Evolutionary conservation across 2,797 vertebrate genomes (phyloP).

Genomic region (Platyrinchus mystaceus): DNA sequence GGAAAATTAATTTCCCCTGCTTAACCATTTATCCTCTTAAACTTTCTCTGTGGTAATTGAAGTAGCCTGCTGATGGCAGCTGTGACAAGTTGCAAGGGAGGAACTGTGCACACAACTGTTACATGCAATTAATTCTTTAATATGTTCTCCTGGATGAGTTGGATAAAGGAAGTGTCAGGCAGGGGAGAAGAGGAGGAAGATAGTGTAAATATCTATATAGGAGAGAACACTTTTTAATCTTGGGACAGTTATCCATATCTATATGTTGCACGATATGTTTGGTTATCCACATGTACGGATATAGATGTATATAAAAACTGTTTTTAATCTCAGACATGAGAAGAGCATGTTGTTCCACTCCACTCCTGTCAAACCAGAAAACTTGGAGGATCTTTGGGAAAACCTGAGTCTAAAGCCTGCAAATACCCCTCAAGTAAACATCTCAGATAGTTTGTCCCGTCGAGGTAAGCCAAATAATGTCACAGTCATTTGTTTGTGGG

Average conservation of each 20-base stretch:
- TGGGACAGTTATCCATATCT: not conserved
- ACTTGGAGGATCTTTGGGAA: slow-evolving; percentile 87
- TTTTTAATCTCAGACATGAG: slow-evolving; percentile 74
- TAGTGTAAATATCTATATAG: not conserved
- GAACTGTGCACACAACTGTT: not conserved
- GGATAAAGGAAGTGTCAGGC: not conserved
- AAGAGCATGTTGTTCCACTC: slow-evolving; percentile 73
- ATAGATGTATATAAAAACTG: not conserved
- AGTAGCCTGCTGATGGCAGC: not conserved
- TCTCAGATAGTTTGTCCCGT: slow-evolving; percentile 82
- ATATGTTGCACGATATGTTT: not conserved
- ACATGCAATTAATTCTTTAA: not conserved
- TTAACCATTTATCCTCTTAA: not conserved
- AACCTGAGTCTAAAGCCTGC: slow-evolving; percentile 87
- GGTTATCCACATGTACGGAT: not conserved
- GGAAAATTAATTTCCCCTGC: not conserved
- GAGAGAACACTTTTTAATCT: not conserved
- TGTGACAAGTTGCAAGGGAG: not conserved
- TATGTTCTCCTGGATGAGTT: not conserved
- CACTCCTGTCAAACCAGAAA: slow-evolving; percentile 80
- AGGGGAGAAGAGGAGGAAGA: not conserved
- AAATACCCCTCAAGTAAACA: slow-evolving; percentile 79
- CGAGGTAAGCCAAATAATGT: slow-evolving; percentile 76
- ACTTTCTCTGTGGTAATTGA: not conserved
- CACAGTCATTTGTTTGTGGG: not conserved